phyloP scores from a whole-genome alignment of 2,888 invertebrate genomes.

The Nephrotoma appendiculata region DNA sequence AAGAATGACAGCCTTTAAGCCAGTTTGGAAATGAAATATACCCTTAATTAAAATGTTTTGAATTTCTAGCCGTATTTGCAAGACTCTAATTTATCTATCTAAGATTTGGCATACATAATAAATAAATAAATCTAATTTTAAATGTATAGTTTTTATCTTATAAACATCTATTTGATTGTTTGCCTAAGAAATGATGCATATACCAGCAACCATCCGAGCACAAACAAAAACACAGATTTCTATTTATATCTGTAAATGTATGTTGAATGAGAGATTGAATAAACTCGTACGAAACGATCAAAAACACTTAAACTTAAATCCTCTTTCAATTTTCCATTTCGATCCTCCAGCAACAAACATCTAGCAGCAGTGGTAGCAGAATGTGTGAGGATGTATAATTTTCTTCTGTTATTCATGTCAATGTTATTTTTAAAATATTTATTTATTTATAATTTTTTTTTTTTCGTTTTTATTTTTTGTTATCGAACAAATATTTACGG shows the following conservation, averaged over 20 bases:
- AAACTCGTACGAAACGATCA: neutral
- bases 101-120: neutral
- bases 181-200: neutral
- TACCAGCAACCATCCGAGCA: neutral
- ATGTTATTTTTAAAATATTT: neutral
- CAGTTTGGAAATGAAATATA: no score
- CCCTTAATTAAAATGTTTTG: no score
- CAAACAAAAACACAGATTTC: neutral
- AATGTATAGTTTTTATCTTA: neutral
- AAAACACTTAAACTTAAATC: neutral
- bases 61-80: no score
- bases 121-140: neutral
- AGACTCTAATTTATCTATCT: no score
- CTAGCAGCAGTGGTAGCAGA: neutral
- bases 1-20: no score
- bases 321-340: neutral
- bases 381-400: neutral
- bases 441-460: neutral
- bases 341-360: neutral
- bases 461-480: neutral
- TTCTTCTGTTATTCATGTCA: neutral
- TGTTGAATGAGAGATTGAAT: neutral
- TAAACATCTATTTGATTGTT: neutral
- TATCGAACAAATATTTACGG: neutral
- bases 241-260: neutral